A percentile compares a stretch with the other conserved stretches of the same genome.
Evolutionary conservation across 2,888 invertebrate species (phyloP).

Genomic region (Pimpla rufipes): DNA sequence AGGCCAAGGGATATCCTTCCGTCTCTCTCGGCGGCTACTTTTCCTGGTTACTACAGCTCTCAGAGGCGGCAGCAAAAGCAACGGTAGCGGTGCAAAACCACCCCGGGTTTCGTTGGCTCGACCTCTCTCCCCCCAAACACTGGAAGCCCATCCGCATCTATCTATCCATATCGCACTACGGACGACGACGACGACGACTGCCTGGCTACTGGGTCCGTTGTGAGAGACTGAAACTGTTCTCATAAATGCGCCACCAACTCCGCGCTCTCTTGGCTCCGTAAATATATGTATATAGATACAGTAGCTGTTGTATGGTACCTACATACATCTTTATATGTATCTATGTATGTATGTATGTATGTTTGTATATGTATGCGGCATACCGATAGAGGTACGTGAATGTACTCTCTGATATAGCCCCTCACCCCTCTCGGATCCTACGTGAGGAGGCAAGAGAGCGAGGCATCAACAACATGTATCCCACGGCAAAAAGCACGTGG

Average conservation of each 20-base stretch:
- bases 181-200: slow-evolving; percentile 60
- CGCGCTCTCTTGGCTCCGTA: slow-evolving; percentile 49
- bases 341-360: slow-evolving; percentile 18
- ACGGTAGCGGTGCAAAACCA: slow-evolving; percentile 39
- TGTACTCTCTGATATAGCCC: slow-evolving; percentile 59
- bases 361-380: slow-evolving; percentile 2
- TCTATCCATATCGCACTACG: slow-evolving; percentile 71
- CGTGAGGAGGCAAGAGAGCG: slow-evolving; percentile 42
- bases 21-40: slow-evolving; percentile 42
- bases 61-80: slow-evolving; percentile 38
- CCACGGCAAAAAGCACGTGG: slow-evolving; percentile 40
- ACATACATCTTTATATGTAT: slow-evolving; percentile 17
- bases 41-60: slow-evolving; percentile 37
- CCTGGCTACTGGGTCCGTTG: slow-evolving; percentile 66
- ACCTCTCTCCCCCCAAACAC: slow-evolving; percentile 77
- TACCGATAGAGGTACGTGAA: slow-evolving; percentile 63
- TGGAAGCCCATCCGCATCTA: slow-evolving; percentile 75
- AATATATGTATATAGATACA: slow-evolving; percentile 36
- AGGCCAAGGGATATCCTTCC: slow-evolving; percentile 56
- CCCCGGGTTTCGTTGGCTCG: slow-evolving; percentile 70
- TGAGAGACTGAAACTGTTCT: slow-evolving; percentile 74
- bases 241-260: slow-evolving; percentile 76
- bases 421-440: slow-evolving; percentile 33
- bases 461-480: slow-evolving; percentile 54
- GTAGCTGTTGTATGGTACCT: too few relatives aligned